These are phyloP conservation scores for Hippopotamus amphibius DNA, from an alignment of 2,113 vertebrate species.

Conservation along the genomic window DNA sequence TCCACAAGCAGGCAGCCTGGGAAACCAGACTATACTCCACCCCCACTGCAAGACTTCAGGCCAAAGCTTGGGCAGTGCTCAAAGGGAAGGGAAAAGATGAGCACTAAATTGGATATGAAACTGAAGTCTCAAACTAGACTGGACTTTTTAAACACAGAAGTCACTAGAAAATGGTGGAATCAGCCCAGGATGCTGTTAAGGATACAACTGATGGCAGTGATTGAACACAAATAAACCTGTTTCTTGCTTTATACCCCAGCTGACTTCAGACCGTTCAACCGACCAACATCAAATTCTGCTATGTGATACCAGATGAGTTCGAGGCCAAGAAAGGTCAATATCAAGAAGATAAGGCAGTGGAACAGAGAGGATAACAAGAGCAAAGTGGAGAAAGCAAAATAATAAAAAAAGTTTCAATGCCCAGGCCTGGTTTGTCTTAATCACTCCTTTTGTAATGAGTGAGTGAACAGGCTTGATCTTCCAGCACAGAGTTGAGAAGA, in stretches of 20 bases:
- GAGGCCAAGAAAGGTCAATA: not conserved
- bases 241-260: not conserved
- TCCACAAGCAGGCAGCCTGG: not conserved
- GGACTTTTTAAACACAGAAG: not conserved
- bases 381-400: not conserved
- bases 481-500: not conserved
- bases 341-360: not conserved
- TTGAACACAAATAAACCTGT: not conserved
- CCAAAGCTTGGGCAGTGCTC: not conserved
- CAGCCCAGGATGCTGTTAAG: not conserved
- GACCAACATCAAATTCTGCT: not conserved
- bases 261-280: not conserved
- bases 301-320: not conserved
- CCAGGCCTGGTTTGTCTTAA: rapidly evolving
- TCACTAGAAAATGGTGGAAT: not conserved
- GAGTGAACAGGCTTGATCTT: not conserved
- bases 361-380: not conserved
- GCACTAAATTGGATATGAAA: not conserved
- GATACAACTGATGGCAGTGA: not conserved
- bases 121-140: not conserved
- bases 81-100: not conserved
- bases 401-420: not conserved
- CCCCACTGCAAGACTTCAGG: not conserved
- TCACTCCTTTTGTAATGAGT: not conserved
- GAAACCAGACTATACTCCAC: not conserved